Percentiles rank a stretch among this genome's conserved stretches.
phyloP scores from a whole-genome alignment of 2,888 invertebrate species.

The Stictocephala bisonia region DNA sequence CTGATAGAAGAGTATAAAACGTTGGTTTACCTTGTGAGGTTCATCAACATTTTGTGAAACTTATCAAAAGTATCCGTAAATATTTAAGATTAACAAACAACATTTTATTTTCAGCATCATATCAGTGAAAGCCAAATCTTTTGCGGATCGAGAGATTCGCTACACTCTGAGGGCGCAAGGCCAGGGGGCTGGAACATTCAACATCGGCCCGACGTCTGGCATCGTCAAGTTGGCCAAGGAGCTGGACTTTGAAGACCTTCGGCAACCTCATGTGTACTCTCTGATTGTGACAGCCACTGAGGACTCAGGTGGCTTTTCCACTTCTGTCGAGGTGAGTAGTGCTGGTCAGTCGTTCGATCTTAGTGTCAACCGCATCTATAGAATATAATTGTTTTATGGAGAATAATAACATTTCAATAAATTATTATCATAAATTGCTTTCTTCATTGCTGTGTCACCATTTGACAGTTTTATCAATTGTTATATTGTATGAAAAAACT shows the following conservation, averaged over 20 bases:
- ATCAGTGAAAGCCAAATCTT: constrained; percentile 96
- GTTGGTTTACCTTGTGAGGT: no score
- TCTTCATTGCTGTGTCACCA: no score
- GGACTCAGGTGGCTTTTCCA: constrained; percentile 97
- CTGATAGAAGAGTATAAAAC: no score
- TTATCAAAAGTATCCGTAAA: no score
- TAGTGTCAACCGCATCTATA: no score
- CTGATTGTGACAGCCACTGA: constrained; percentile 95
- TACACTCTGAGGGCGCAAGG: constrained; percentile 95
- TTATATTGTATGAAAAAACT: no score
- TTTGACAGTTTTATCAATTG: no score
- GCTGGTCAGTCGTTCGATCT: no score
- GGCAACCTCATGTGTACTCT: constrained; percentile 94
- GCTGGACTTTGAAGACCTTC: constrained; percentile 95
- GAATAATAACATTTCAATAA: background rate
- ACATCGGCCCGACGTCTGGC: constrained; percentile 93
- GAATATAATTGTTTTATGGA: background rate
- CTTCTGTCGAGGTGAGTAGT: constrained; percentile 84
- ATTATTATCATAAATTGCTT: no score
- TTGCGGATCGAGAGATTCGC: constrained; percentile 96
- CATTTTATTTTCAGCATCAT: constrained; percentile 82
- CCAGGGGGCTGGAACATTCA: constrained; percentile 92
- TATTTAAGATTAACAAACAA: no score
- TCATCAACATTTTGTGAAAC: no score
- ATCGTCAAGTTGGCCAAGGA: constrained; percentile 96